These are phyloP conservation scores for Phaethon lepturus DNA, from an alignment of 2,113 vertebrate genomes.

Conservation along the genomic window DNA sequence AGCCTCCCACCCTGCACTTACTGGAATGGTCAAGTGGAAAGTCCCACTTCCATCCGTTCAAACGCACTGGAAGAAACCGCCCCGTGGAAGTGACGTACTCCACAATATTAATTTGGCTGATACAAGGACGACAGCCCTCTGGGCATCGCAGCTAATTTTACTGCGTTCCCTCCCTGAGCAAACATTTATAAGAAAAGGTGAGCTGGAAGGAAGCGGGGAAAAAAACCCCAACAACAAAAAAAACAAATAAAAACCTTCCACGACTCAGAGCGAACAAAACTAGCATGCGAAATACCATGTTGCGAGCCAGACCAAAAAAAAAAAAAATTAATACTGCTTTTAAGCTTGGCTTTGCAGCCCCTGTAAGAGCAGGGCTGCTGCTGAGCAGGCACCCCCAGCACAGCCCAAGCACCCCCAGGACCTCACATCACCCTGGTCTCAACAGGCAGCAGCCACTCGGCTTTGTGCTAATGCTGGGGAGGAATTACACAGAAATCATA, in stretches of 20 bases:
- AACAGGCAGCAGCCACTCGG: background rate
- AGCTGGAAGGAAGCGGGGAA: background rate
- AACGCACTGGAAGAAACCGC: background rate
- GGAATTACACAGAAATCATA: background rate
- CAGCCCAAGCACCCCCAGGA: background rate
- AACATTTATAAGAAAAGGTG: background rate
- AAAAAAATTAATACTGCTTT: background rate
- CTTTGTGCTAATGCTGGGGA: background rate
- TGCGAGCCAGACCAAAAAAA: background rate
- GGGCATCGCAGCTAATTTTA: background rate
- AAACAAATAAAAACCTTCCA: background rate
- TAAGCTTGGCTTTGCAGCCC: background rate
- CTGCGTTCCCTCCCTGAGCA: background rate
- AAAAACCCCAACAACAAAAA: background rate
- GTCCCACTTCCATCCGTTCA: slow-evolving; percentile 31
- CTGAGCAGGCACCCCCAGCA: rapidly evolving
- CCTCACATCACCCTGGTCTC: background rate
- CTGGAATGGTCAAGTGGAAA: slow-evolving; percentile 1
- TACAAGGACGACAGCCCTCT: background rate
- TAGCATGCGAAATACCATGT: background rate
- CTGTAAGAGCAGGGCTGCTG: background rate
- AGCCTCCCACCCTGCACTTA: slow-evolving; percentile 40
- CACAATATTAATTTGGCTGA: background rate
- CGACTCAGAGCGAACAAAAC: background rate
- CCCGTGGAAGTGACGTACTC: background rate